Evolutionary conservation across 2,888 invertebrate genomes (phyloP).

Genomic region (Atherix ibis): DNA sequence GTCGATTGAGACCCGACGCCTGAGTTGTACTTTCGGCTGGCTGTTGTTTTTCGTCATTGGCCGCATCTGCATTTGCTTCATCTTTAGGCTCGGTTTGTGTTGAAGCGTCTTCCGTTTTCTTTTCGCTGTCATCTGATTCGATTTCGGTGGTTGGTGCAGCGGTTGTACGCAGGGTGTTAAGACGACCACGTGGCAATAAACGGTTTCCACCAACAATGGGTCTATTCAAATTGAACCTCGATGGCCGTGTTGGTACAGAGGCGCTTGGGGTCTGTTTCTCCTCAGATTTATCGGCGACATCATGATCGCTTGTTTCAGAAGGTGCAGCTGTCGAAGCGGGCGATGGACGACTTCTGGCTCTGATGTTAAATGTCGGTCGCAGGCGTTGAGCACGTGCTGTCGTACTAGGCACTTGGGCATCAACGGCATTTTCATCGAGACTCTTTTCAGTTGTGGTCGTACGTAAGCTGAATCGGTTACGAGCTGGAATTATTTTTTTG

Average conservation of each 20-base stretch:
- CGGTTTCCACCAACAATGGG: slow-evolving; percentile 20
- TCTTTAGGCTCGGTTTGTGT: slow-evolving; percentile 10
- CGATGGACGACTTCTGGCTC: slow-evolving; percentile 26
- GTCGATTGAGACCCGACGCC: slow-evolving; percentile 23
- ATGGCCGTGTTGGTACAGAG: slow-evolving; percentile 19
- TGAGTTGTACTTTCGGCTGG: slow-evolving; percentile 10
- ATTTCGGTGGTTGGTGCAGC: slow-evolving; percentile 20
- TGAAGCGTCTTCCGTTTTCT: slow-evolving; percentile 10
- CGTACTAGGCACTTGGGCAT: slow-evolving; percentile 18
- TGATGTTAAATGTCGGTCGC: slow-evolving; percentile 25
- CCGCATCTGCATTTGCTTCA: slow-evolving; percentile 9
- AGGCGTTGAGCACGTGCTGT: slow-evolving; percentile 22
- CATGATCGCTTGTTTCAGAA: slow-evolving; percentile 12
- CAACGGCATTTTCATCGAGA: slow-evolving; percentile 16
- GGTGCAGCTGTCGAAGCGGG: slow-evolving; percentile 19
- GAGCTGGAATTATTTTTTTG: slow-evolving; percentile 18
- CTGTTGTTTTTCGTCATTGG: slow-evolving; percentile 7
- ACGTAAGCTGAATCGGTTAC: slow-evolving; percentile 31
- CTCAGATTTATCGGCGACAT: slow-evolving; percentile 13
- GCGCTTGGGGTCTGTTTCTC: slow-evolving; percentile 15
- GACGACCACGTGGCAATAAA: slow-evolving; percentile 24
- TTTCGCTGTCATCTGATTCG: slow-evolving; percentile 20
- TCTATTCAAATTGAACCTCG: slow-evolving; percentile 28
- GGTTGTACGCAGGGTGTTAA: slow-evolving; percentile 15
- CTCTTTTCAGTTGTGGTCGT: slow-evolving; percentile 21